These are phyloP conservation scores for Ectemnius continuus DNA, from an alignment of 2,888 invertebrate genomes.

Conservation along the genomic window DNA sequence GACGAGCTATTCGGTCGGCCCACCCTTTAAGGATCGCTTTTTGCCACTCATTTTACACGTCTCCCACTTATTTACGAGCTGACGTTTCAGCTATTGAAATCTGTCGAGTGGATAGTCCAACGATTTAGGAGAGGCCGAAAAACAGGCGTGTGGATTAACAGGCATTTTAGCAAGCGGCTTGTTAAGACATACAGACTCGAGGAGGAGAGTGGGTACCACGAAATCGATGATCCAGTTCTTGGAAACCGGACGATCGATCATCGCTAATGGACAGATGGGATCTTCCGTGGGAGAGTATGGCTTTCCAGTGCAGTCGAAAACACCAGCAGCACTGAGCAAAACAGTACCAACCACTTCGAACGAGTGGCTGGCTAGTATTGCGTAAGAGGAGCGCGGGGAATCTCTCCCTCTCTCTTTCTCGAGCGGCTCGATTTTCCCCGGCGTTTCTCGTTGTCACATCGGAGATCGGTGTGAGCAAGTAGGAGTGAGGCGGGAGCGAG, in stretches of 20 bases:
- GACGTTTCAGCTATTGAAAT: no score
- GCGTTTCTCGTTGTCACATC: constrained; percentile 5
- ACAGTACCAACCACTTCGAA: not conserved
- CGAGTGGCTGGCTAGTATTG: constrained; percentile 15
- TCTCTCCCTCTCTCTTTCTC: constrained; percentile 32
- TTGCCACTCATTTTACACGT: no score
- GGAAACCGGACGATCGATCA: constrained; percentile 3
- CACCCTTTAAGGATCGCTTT: no score
- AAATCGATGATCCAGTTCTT: constrained; percentile 10
- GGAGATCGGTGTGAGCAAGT: not conserved
- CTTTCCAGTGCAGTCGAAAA: constrained; percentile 1
- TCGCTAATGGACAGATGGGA: constrained; percentile 7
- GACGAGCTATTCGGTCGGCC: no score
- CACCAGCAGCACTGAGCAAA: not conserved
- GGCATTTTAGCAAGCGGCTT: constrained; percentile 30
- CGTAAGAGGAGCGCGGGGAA: constrained; percentile 45
- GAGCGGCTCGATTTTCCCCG: not conserved
- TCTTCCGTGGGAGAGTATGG: not conserved
- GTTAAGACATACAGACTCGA: constrained; percentile 5
- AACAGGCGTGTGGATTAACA: constrained; percentile 57
- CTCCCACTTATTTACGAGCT: no score
- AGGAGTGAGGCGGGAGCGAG: not conserved
- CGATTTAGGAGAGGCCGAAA: constrained; percentile 16
- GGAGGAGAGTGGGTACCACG: not conserved
- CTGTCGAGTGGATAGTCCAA: not conserved